Evolutionary conservation across 1,140 invertebrate genomes (phyloP).

Genomic region (Rhyacophila brunnea): DNA sequence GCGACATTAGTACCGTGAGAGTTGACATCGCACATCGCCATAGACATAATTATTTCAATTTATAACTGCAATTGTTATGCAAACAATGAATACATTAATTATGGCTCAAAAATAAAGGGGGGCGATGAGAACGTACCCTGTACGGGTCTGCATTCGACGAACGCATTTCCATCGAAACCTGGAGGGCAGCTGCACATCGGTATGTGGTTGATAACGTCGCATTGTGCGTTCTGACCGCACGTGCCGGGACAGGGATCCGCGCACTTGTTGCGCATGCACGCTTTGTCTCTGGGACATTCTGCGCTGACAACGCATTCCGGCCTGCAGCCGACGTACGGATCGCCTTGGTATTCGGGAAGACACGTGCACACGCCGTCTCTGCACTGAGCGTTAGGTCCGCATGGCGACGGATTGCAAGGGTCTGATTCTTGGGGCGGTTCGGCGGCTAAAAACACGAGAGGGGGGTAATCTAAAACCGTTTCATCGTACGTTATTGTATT

Average conservation of each 20-base stretch:
- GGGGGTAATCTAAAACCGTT: too few relatives aligned
- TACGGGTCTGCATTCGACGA: slow-evolving; percentile 57
- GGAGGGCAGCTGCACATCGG: slow-evolving; percentile 65
- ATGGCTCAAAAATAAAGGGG: too few relatives aligned
- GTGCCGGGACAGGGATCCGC: slow-evolving; percentile 69
- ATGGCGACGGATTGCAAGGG: slow-evolving; percentile 66
- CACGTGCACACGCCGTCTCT: slow-evolving; percentile 65
- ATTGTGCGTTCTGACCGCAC: slow-evolving; percentile 65
- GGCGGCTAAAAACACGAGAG: slow-evolving; percentile 41
- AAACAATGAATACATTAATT: neutral
- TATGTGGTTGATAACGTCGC: slow-evolving; percentile 66
- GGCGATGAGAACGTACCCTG: slow-evolving; percentile 49
- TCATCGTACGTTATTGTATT: too few relatives aligned
- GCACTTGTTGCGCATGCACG: slow-evolving; percentile 76
- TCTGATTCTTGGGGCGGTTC: slow-evolving; percentile 43
- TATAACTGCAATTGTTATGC: neutral
- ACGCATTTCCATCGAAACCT: slow-evolving; percentile 63
- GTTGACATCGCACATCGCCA: neutral
- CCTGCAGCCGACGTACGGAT: slow-evolving; percentile 58
- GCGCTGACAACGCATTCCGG: slow-evolving; percentile 68
- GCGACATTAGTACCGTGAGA: neutral
- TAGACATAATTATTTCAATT: too few relatives aligned
- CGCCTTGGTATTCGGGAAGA: slow-evolving; percentile 65
- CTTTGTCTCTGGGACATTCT: slow-evolving; percentile 63
- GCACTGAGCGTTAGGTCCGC: slow-evolving; percentile 64